phyloP scores from a whole-genome alignment of 2,888 invertebrate genomes.

The Villa cingulata region DNA sequence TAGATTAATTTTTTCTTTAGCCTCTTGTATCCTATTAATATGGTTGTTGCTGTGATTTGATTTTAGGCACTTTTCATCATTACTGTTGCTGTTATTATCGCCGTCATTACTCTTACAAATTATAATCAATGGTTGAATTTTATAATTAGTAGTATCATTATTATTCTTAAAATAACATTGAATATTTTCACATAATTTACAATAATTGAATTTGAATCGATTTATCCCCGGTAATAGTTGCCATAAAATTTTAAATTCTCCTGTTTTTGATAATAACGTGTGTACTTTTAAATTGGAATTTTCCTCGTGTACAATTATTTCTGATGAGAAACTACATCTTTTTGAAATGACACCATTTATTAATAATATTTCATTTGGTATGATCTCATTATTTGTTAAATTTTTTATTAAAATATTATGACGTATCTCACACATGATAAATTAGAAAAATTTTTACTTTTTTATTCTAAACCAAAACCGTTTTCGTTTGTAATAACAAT shows the following conservation, averaged over 20 bases:
- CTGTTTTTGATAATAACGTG: conserved; percentile 17
- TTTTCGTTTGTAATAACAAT: too few relatives aligned
- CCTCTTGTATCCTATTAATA: conserved; percentile 51
- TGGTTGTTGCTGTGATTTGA: conserved; percentile 36
- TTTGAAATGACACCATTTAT: conserved; percentile 26
- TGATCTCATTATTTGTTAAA: conserved; percentile 22
- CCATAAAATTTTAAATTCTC: conserved; percentile 28
- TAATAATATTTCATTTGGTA: conserved; percentile 26
- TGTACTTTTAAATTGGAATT: conserved; percentile 2
- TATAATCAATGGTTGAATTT: conserved; percentile 59
- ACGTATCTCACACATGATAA: conserved; percentile 14
- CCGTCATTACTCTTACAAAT: conserved; percentile 50
- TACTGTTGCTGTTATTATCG: too few relatives aligned
- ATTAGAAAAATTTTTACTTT: too few relatives aligned
- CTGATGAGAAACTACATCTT: conserved; percentile 13
- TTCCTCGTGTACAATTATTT: conserved; percentile 1
- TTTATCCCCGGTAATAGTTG: conserved; percentile 17
- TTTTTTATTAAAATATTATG: conserved; percentile 23
- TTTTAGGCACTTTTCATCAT: conserved; percentile 43
- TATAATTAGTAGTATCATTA: conserved; percentile 7
- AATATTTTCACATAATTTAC: conserved; percentile 15
- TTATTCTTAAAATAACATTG: conserved; percentile 7
- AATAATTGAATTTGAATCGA: conserved; percentile 15
- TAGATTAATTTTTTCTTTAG: conserved; percentile 59
- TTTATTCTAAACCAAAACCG: too few relatives aligned